Evolutionary conservation across 2,797 vertebrate genomes (phyloP), one percentile per base, ranked within the genome.

Genomic region (Nannoperca obscura): DNA sequence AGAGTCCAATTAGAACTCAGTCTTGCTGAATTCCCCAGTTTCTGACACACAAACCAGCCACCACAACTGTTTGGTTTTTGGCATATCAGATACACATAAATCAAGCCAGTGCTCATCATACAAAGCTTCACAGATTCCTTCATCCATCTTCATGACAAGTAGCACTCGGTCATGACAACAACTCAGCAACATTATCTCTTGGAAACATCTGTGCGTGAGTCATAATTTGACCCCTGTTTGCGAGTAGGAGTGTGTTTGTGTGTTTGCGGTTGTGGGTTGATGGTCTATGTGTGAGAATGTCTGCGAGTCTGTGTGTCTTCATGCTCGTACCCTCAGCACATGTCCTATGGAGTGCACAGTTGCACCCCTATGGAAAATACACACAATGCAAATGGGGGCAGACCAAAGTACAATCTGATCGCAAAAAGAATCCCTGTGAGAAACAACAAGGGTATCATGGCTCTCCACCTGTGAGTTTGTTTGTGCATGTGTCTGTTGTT

Each of bases 321-420:
- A 62, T 44, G 54, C 74, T 69, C 40, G 1, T 76, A 77, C 76
- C 58, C 78, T 90, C 64, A 84, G 75, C 75, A 74, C 57, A 38
- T 80, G 63, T 64, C 60, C 66, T 63, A 44, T 64, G 60, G 24
- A 67, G 76, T 65, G 64, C 65, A 64, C 62, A 65, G 69, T 74
- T 76, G 75, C 61, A 86, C 93, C 93, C 91, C 47, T 86, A 93
- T 93, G 92, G 92, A 94, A 94, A 92, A 84, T 46, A 75, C 70
- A 74, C 73, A 73, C 36, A 53, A 17, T 57, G 65, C 52, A 76
- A 82, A 92, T 92, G 74, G 20, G 82, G 89, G 86, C 30, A 74
- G 77, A 85, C 53, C 50, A 71, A 72, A 81, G 83, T 73, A 70
- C 66, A 88, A 91, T 89, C 86, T 91, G 86, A 91, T 89, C 13